Evolutionary conservation across 1,140 invertebrate species (phyloP), one percentile per base, ranked within the genome.

Genomic region (Alviniconcha marisindica): DNA sequence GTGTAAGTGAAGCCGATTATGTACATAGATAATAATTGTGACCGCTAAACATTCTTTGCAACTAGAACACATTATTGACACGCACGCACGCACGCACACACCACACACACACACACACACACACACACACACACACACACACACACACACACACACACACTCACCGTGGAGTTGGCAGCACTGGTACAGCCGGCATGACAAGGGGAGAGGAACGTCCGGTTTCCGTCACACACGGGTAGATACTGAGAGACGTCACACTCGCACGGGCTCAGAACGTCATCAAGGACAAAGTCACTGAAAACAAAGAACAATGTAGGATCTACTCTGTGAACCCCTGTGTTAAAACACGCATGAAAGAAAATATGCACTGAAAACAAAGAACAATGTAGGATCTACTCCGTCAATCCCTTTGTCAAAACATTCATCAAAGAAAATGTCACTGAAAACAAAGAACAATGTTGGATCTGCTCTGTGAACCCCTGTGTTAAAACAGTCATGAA

Each of bases 51-150:
- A n/a, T n/a, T n/a, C n/a, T n/a, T n/a, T n/a, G n/a, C n/a, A n/a
- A n/a, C n/a, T n/a, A n/a, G n/a, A n/a, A n/a, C n/a, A n/a, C n/a
- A n/a, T n/a, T n/a, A n/a, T n/a, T n/a, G 7, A 60, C 56, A 60
- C 28, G 15, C 24, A 66, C 12, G 33, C 63, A 33, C 12, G 33
- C 63, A 33, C 24, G 31, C 28, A 66, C 24, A 33, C 24, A 33
- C 24, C 63, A 14, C 10, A 60, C 56, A 60, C 56, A 60, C 56
- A 60, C 56, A n/a, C 56, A 60, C 56, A 60, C 56, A 60, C 56
- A 60, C 56, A 60, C 56, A 60, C 56, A 60, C 56, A 60, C 56
- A 60, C 56, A 60, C 56, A 60, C 56, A 60, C 56, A 60, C 56
- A 60, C 56, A 60, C 56, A 60, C n/a, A 60, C 56, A 60, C 56